A percentile compares a stretch with the other conserved stretches of the same genome.
These are phyloP conservation scores for Eupleurogrammus muticus DNA, from an alignment of 2,797 vertebrate genomes.

Conservation along the genomic window DNA sequence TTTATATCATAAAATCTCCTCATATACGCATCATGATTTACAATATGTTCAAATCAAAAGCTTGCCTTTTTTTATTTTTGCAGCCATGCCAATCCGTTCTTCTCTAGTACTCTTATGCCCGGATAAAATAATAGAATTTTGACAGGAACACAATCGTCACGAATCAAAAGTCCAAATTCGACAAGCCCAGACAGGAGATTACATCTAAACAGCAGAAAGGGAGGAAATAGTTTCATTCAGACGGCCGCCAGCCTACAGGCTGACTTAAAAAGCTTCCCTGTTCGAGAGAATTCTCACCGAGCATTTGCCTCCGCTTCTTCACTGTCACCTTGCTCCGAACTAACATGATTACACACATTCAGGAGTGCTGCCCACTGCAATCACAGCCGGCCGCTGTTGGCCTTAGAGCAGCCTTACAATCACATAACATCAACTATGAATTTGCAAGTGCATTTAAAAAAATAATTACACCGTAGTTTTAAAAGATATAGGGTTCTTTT, in stretches of 20 bases:
- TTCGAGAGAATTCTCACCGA: slow-evolving; percentile 19
- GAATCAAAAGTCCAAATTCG: slow-evolving; percentile 38
- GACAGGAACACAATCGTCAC: slow-evolving; percentile 32
- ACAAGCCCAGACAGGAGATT: slow-evolving; percentile 32
- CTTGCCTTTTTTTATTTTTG: slow-evolving; percentile 24
- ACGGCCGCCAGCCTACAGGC: slow-evolving; percentile 7
- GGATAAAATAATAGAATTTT: slow-evolving; percentile 36
- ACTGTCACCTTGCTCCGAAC: slow-evolving; percentile 11
- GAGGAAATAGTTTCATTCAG: slow-evolving; percentile 25
- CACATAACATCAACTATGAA: slow-evolving; percentile 29
- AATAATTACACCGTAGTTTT: background rate
- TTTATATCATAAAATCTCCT: background rate
- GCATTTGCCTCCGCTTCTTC: slow-evolving; percentile 24
- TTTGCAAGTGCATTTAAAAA: background rate
- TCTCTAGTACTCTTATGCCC: slow-evolving; percentile 1
- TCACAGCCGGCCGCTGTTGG: slow-evolving; percentile 14
- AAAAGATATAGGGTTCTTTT: background rate
- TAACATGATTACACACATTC: slow-evolving; percentile 32
- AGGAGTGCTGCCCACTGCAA: slow-evolving; percentile 42
- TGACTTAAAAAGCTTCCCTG: slow-evolving; percentile 28
- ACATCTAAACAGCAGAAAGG: slow-evolving; percentile 18
- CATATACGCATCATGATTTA: slow-evolving; percentile 2
- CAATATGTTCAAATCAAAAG: slow-evolving; percentile 4
- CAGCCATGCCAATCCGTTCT: slow-evolving; percentile 39
- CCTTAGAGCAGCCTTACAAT: slow-evolving; percentile 24